These are phyloP conservation scores for Siphamia tubifer DNA, from an alignment of 2,113 vertebrate genomes.

Conservation along the genomic window DNA sequence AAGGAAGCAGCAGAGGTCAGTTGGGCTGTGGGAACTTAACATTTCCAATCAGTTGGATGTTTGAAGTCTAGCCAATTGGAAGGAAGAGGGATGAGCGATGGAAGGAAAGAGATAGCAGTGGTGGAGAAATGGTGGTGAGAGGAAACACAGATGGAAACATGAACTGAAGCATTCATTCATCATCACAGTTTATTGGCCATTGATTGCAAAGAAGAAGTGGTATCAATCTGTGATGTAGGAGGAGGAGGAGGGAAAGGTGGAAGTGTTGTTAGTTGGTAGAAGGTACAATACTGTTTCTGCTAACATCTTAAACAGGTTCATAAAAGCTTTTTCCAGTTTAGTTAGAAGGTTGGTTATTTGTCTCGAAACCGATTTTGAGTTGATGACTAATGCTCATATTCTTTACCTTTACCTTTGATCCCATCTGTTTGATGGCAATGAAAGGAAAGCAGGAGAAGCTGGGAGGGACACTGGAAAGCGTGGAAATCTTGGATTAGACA, in stretches of 20 bases:
- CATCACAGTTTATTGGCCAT: background rate
- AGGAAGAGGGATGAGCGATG: conserved; percentile 17
- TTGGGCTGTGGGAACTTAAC: conserved; percentile 65
- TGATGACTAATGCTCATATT: conserved; percentile 17
- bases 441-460: conserved; percentile 1
- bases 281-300: background rate
- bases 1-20: conserved; percentile 57
- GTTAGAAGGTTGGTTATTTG: background rate
- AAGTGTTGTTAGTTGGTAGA: background rate
- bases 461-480: conserved; percentile 34
- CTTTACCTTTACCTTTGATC: conserved; percentile 41
- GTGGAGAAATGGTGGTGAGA: background rate
- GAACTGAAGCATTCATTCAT: background rate
- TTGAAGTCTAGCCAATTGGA: conserved; percentile 60
- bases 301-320: too few species aligned
- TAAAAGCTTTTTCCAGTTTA: background rate
- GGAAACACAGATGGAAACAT: conserved; percentile 9
- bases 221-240: background rate
- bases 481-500: conserved; percentile 65
- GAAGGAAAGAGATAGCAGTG: conserved; percentile 6
- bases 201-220: background rate
- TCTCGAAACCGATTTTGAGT: background rate
- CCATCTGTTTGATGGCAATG: conserved; percentile 11
- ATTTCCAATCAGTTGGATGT: conserved; percentile 63
- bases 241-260: background rate